Conservation (phyloP, 2,888 invertebrate genomes). For the Norana najaformis region DNA sequence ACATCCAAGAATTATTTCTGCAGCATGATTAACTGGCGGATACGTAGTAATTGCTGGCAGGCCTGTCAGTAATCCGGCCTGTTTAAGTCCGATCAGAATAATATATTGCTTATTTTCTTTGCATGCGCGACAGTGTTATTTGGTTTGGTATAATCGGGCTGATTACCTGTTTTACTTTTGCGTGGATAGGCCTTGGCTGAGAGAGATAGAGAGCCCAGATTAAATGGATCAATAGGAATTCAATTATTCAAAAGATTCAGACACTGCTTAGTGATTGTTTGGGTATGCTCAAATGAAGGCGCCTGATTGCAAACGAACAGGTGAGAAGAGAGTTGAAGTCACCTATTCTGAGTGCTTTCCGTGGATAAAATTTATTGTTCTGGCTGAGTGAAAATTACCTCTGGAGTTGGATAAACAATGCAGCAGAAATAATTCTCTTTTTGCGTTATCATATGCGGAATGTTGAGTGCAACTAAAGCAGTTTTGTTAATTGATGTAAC, state of each 20-base stretch:
- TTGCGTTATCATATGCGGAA: not conserved
- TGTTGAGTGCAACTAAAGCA: not conserved
- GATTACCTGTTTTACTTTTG: conserved; percentile 21
- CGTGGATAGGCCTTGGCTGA: not conserved
- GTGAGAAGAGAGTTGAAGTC: not conserved
- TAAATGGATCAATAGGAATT: conserved; percentile 13
- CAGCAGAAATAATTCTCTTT: not conserved
- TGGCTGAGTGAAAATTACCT: not conserved
- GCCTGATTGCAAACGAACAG: not conserved
- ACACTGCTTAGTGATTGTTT: not conserved
- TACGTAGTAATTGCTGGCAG: conserved; percentile 25
- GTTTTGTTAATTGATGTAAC: not conserved
- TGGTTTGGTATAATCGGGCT: not conserved
- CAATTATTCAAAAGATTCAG: not conserved
- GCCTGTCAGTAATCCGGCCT: conserved; percentile 21
- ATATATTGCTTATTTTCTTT: conserved; percentile 24
- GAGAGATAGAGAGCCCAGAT: not conserved
- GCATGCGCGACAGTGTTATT: not conserved
- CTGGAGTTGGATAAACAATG: not conserved
- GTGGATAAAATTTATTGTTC: not conserved
- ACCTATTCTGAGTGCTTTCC: not conserved
- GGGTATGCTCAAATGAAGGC: not conserved
- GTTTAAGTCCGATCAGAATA: not conserved
- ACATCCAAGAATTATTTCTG: conserved; percentile 23
- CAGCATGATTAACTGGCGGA: conserved; percentile 18